Conservation (phyloP, 2,797 vertebrate genomes). For the Myioborus miniatus region DNA sequence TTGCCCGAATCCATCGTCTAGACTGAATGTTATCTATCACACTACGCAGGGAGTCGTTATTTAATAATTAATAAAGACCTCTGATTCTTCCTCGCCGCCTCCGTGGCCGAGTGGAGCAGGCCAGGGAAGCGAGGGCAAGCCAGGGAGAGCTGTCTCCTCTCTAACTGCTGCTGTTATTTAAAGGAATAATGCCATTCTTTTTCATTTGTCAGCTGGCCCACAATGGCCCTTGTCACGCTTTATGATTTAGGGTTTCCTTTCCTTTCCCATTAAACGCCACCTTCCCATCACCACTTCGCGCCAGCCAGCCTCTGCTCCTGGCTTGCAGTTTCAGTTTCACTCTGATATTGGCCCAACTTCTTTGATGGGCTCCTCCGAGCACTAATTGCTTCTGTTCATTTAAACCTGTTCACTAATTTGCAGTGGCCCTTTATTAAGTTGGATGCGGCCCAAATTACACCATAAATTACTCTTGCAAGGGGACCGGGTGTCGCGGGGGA, state of each 20-base stretch:
- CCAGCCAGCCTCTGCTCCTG: slow-evolving; percentile 64
- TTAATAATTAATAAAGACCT: slow-evolving; percentile 94
- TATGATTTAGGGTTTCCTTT: slow-evolving; percentile 83
- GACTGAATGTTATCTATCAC: slow-evolving; percentile 75
- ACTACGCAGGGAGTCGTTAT: slow-evolving; percentile 71
- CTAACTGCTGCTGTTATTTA: slow-evolving; percentile 82
- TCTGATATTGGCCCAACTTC: slow-evolving; percentile 71
- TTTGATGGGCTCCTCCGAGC: slow-evolving; percentile 73
- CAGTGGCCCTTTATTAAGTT: slow-evolving; percentile 72
- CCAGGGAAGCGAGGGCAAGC: slow-evolving; percentile 62
- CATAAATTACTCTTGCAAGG: slow-evolving; percentile 65
- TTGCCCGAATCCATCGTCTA: slow-evolving; percentile 43
- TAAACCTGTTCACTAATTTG: slow-evolving; percentile 74
- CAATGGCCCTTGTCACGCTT: slow-evolving; percentile 78
- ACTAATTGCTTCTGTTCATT: slow-evolving; percentile 78
- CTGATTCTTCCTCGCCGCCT: slow-evolving; percentile 67
- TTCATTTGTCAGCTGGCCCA: slow-evolving; percentile 80
- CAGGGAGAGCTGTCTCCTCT: slow-evolving; percentile 64
- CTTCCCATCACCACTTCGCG: slow-evolving; percentile 50
- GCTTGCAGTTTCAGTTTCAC: slow-evolving; percentile 61
- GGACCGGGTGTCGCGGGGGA: neutral
- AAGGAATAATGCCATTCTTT: slow-evolving; percentile 84
- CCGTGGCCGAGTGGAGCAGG: slow-evolving; percentile 30
- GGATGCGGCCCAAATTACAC: slow-evolving; percentile 64
- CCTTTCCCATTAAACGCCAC: slow-evolving; percentile 81